These are phyloP conservation scores for Saccostrea echinata DNA, from an alignment of 1,140 invertebrate species.

Conservation along the genomic window DNA sequence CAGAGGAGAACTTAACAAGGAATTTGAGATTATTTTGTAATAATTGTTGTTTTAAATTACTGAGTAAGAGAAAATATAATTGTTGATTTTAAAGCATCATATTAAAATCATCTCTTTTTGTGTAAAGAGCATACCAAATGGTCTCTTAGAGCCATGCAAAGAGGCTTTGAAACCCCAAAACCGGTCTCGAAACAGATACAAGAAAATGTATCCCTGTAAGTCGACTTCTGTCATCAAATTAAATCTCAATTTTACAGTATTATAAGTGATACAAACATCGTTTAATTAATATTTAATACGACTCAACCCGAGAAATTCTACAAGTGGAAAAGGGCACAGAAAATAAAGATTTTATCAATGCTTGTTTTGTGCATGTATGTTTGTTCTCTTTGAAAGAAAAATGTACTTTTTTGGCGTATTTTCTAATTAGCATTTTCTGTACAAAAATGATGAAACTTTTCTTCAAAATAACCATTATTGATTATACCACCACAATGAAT, in stretches of 20 bases:
- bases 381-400: neutral
- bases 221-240: neutral
- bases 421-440: too few species aligned
- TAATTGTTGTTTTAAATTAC: neutral
- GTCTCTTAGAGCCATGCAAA: neutral
- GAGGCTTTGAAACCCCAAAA: neutral
- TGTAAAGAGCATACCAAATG: neutral
- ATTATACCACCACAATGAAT: too few species aligned
- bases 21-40: neutral
- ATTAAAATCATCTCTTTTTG: neutral
- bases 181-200: constrained; percentile 16
- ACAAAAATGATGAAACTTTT: too few species aligned
- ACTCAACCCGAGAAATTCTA: neutral
- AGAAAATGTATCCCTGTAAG: constrained; percentile 32
- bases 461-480: too few species aligned
- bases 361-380: constrained; percentile 47
- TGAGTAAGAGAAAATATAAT: neutral
- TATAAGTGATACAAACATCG: too few species aligned
- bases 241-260: too few species aligned
- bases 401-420: too few species aligned
- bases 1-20: neutral
- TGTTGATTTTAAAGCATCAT: too few species aligned
- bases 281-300: neutral
- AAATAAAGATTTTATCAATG: constrained; percentile 51
- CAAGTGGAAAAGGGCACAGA: neutral